phyloP scores from a whole-genome alignment of 1,140 invertebrate species.

The Dendroctonus valens region DNA sequence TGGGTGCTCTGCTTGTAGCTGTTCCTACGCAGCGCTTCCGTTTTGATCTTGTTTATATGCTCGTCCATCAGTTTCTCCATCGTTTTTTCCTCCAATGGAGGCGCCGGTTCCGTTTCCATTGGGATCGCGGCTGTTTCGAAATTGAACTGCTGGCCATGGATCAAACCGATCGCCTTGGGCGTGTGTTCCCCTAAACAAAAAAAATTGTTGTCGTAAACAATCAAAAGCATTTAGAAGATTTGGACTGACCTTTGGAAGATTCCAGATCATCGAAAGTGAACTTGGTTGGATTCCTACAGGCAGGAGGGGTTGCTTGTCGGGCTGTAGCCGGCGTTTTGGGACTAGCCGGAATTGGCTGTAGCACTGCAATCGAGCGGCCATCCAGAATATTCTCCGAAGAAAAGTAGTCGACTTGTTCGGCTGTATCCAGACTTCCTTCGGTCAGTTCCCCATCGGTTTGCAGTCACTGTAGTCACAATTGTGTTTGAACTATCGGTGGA shows the following conservation, averaged over 20 bases:
- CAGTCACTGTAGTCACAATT: constrained; percentile 73
- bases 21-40: constrained; percentile 43
- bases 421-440: constrained; percentile 70
- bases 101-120: constrained; percentile 32
- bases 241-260: constrained; percentile 4
- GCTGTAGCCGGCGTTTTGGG: constrained; percentile 43
- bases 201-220: not conserved
- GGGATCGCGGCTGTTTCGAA: constrained; percentile 24
- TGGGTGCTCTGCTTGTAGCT: constrained; percentile 47
- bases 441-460: constrained; percentile 71
- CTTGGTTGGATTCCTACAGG: constrained; percentile 55
- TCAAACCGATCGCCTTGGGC: constrained; percentile 25
- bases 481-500: constrained; percentile 81
- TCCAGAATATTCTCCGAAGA: constrained; percentile 44
- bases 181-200: constrained; percentile 17
- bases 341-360: constrained; percentile 42
- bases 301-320: constrained; percentile 53
- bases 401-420: constrained; percentile 46
- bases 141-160: constrained; percentile 28
- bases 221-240: not conserved
- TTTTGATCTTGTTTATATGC: constrained; percentile 44
- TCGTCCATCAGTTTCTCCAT: constrained; percentile 45
- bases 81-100: constrained; percentile 39
- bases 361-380: constrained; percentile 41
- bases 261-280: constrained; percentile 53